Evolutionary conservation across 2,888 invertebrate genomes (phyloP), one percentile per base, ranked within the genome.

Genomic region (Brachylomia viminalis): DNA sequence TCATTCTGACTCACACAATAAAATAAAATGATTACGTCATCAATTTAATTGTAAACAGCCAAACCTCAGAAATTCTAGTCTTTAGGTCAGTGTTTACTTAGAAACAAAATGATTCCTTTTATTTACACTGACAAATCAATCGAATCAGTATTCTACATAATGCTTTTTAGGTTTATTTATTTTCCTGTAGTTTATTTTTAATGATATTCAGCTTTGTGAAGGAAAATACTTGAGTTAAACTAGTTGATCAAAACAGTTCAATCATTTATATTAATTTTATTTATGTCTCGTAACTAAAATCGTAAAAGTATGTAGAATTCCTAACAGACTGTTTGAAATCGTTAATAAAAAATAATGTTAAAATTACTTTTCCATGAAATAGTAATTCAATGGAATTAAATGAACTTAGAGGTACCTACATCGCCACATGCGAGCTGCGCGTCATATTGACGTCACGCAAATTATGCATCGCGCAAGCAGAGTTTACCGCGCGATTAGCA

Each of bases 151-250:
- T 52, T 66, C 11, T 30, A 38, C n/a, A 56, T 30, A 65, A 65
- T 8, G 8, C 42, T 75, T 79, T 79, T 74, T 52, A 52, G 0
- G 15, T 45, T 52, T 2, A 23, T 52, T 72, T 33, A 68, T 79
- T 80, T 75, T 75, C 75, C 81, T 69, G 80, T 74, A 49, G 42
- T 62, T 67, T 69, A 80, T 75, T 65, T 75, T 38, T 69, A 59
- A 33, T 7, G 0, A 69, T 47, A 45, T 59, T 56, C 5, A 54
- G 49, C 27, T 27, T 52, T 45, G 17, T 59, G 10, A 47, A 75
- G 75, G 81, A 69, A 80, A 75, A 72, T 56, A n/a, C n/a, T 61
- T 33, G 20, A 23, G 13, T 61, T 78, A 20, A 78, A 77, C 20
- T 45, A 45, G 52, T 42, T 59, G 10, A 45, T 15, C 10, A 1